Evolutionary conservation across 2,113 vertebrate genomes (phyloP).

Genomic region (Chauna torquata): DNA sequence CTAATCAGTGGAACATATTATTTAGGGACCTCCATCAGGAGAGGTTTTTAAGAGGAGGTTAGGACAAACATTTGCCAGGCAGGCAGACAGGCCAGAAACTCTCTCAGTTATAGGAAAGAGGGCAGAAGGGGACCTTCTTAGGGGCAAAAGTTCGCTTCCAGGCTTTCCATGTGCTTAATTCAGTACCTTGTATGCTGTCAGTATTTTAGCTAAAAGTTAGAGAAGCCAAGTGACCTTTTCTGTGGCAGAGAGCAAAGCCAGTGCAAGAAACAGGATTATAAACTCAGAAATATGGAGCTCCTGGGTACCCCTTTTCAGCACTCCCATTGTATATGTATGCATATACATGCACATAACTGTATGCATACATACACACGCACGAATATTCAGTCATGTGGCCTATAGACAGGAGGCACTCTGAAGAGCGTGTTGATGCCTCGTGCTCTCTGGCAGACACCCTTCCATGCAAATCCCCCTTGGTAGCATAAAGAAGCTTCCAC

Average conservation of each 20-base stretch:
- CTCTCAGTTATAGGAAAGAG: not conserved
- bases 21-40: not conserved
- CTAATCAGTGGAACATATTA: not conserved
- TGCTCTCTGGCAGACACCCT: not conserved
- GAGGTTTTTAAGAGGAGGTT: not conserved
- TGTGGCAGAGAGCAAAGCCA: not conserved
- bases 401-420: not conserved
- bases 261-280: not conserved
- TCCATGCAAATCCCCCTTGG: not conserved
- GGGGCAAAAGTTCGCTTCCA: not conserved
- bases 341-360: accelerated
- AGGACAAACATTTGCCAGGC: not conserved
- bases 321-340: accelerated
- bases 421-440: accelerated
- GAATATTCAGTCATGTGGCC: too few relatives aligned
- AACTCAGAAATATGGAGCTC: not conserved
- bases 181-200: accelerated
- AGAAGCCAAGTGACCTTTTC: not conserved
- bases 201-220: not conserved
- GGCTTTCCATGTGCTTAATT: not conserved
- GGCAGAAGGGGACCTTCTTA: too few relatives aligned
- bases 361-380: accelerated
- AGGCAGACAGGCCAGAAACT: not conserved
- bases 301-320: accelerated
- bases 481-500: not conserved